Evolutionary conservation across 2,888 invertebrate genomes (phyloP), one percentile per base, ranked within the genome.

Genomic region (Caenorhabditis uteleia): DNA sequence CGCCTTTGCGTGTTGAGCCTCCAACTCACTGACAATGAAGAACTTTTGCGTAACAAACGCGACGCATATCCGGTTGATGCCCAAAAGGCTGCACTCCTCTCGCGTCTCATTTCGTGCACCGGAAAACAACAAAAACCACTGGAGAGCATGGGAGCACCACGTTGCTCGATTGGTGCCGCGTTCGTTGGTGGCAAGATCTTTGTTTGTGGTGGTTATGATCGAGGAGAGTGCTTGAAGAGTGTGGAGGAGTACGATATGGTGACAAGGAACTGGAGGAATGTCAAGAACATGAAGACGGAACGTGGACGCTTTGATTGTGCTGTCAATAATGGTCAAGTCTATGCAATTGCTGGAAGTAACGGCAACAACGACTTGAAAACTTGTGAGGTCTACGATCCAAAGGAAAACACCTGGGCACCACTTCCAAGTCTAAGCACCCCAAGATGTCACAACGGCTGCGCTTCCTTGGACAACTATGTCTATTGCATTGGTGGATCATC

Each of bases 121-220:
- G 75, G 71, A 42, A 53, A 57, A 12, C 71, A 72, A 50, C 46
- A 71, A 16, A 62, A 48, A 87, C 83, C 83, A 1, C 72, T 85
- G 65, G 87, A 88, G 23, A 86, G 87, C 54, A 89, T 89, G 89
- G 87, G 87, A 40, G 87, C 87, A 45, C 88, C 88, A 40, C 88
- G 91, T 68, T 90, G 91, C 85, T 89, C 91, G 47, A 88, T 89
- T 54, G 92, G 91, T 53, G 88, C 90, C 61, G 90, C 89, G 36
- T 88, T 89, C 81, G 85, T 90, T 57, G 87, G 88, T 72, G 89
- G 89, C 42, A 88, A 88, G 46, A 87, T 92, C 43, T 85, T 92
- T 70, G 91, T 90, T 59, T 90, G 91, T 85, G 92, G 91, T 79
- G 90, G 90, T 8, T 92, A 92, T 85, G 91, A 92, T 85, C 88